Base-by-base conservation (phyloP, 2,797 vertebrate species). In the Kryptopterus vitreolus region DNA sequence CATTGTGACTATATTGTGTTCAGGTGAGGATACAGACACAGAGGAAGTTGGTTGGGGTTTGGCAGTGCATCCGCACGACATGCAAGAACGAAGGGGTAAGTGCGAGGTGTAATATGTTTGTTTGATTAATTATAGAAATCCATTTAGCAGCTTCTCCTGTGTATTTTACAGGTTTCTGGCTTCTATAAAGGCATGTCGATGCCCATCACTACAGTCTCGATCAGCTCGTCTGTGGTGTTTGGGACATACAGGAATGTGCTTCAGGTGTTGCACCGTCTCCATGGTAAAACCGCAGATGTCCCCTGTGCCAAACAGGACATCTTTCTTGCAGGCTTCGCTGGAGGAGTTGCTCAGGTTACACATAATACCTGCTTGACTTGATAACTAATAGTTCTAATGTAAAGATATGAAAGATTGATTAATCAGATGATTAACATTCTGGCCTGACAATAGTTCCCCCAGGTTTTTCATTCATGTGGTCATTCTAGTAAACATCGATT, bases 11-110 rank as follows among this genome's bases (percentile, higher is more conserved):
- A 13, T 31, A 29, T 69, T 73, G 79, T 12, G 26, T 65, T 52
- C 73, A 96, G 96, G 95, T 96, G 87, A 92, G 92, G 85, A 93
- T 96, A 83, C 95, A 96, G 90, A 96, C 95, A 0, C 92, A 95
- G 84, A 86, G 83, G 35, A 89, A 71, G 68, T 93, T 94, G 83
- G 88, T 29, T 0, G 90, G 95, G 78, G 91, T 96, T 59, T 96
- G 94, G 95, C 91, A 95, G 29, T 96, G 95, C 43, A 81, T 96
- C 79, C 83, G 76, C 61, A 91, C 93, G 48, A 95, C 88, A 0
- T 95, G 93, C 79, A 92, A 88, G 86, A 92, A 74, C 43, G 95
- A 96, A 85, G 93, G 91, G 81, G 96, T 95, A 85, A 83, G 87
- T 83, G n/a, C 0, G 1, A 68, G 52, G 46, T 43, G 20, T 58